Percentiles rank a stretch among this genome's conserved stretches.
Evolutionary conservation across 2,888 invertebrate species (phyloP).

Genomic region (Elmis aenea): DNA sequence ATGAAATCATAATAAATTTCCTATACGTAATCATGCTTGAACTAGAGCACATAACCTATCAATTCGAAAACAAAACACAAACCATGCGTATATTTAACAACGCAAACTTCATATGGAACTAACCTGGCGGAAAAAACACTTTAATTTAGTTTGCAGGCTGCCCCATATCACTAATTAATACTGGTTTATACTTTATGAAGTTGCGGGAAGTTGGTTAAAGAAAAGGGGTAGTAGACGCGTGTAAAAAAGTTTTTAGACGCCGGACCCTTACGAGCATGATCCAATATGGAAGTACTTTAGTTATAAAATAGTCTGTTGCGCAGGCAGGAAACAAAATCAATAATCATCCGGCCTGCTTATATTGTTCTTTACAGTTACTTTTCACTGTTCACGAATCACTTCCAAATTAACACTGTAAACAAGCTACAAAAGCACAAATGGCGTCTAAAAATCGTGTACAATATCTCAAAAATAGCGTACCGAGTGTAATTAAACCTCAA

Average conservation of each 20-base stretch:
- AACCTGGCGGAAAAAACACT: slow-evolving; percentile 23
- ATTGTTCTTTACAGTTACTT: slow-evolving; percentile 27
- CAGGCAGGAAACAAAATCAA: slow-evolving; percentile 34
- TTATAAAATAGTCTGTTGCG: slow-evolving; percentile 34
- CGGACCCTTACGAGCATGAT: slow-evolving; percentile 41
- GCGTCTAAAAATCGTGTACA: no score
- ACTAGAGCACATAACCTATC: slow-evolving; percentile 31
- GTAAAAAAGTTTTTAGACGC: slow-evolving; percentile 40
- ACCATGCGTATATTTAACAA: slow-evolving; percentile 29
- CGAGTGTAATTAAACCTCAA: no score
- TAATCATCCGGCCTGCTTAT: slow-evolving; percentile 29
- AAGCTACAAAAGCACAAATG: no score
- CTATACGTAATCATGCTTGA: slow-evolving; percentile 25
- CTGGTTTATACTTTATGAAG: slow-evolving; percentile 34
- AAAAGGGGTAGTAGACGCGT: slow-evolving; percentile 38
- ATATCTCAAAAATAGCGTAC: no score
- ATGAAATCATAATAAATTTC: slow-evolving; percentile 20
- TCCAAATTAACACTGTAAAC: slow-evolving; percentile 11
- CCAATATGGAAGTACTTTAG: slow-evolving; percentile 38
- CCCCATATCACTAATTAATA: slow-evolving; percentile 22
- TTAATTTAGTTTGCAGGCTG: slow-evolving; percentile 19
- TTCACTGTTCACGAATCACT: slow-evolving; percentile 19
- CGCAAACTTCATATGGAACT: slow-evolving; percentile 26
- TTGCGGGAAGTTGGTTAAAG: slow-evolving; percentile 37
- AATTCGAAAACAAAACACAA: slow-evolving; percentile 30